Conservation (phyloP, 2,888 invertebrate genomes). For the Xestia xanthographa region DNA sequence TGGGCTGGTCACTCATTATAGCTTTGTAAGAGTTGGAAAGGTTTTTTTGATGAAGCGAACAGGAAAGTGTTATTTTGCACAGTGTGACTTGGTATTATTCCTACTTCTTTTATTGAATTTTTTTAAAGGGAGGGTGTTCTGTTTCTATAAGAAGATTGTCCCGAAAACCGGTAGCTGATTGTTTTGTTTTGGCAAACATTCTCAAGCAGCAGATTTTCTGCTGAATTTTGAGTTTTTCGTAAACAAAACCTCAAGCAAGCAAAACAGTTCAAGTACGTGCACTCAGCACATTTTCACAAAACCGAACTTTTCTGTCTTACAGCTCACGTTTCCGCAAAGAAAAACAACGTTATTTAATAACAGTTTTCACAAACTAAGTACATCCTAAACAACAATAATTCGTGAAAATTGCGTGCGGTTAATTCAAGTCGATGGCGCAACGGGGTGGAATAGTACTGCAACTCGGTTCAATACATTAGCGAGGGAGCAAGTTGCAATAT, state of each 20-base stretch:
- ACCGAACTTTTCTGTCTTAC: neutral
- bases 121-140: neutral
- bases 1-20: conserved; percentile 29
- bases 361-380: conserved; percentile 38
- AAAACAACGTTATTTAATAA: conserved; percentile 38
- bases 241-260: conserved; percentile 13
- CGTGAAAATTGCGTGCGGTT: conserved; percentile 41
- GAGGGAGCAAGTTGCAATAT: conserved; percentile 54
- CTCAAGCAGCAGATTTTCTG: neutral
- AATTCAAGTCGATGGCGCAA: conserved; percentile 27
- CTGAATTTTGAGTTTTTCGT: neutral
- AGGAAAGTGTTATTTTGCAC: neutral
- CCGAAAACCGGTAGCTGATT: neutral
- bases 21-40: conserved; percentile 7
- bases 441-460: conserved; percentile 46
- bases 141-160: neutral
- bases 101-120: too few species aligned
- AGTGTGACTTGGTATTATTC: neutral
- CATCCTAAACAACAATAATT: conserved; percentile 39
- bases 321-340: neutral
- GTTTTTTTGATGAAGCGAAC: conserved; percentile 1
- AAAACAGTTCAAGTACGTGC: neutral
- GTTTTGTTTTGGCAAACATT: neutral
- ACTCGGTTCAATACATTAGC: conserved; percentile 51
- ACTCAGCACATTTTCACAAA: conserved; percentile 6